Evolutionary conservation across 2,888 invertebrate genomes (phyloP).

Genomic region (Drosophila putrida): DNA sequence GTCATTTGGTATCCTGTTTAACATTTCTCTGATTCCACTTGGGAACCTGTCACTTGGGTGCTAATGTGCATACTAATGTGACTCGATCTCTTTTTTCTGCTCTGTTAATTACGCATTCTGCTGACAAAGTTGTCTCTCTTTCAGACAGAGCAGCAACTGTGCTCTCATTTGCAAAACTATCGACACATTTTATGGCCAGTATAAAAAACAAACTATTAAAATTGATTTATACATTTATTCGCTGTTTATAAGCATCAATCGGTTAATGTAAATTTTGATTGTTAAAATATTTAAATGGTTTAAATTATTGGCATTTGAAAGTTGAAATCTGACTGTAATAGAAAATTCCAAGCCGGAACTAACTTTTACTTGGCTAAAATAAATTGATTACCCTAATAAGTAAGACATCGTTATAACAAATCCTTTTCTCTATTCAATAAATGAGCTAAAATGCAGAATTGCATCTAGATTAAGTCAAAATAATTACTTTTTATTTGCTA

Average conservation of each 20-base stretch:
- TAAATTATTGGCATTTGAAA: background rate
- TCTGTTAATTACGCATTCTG: constrained; percentile 26
- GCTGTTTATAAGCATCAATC: background rate
- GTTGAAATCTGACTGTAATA: background rate
- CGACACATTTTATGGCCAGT: background rate
- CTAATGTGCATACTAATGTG: constrained; percentile 63
- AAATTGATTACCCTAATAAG: too few species aligned
- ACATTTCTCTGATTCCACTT: constrained; percentile 39
- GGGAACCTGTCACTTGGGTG: constrained; percentile 60
- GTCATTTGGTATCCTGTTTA: constrained; percentile 70
- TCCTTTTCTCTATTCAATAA: too few species aligned
- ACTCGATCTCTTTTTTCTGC: background rate
- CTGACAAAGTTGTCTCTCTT: background rate
- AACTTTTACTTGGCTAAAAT: background rate
- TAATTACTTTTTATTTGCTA: too few species aligned
- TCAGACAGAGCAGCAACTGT: background rate
- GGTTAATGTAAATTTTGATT: background rate
- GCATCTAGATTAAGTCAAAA: too few species aligned
- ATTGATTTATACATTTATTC: background rate
- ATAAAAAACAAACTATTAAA: background rate
- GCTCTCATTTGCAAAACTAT: constrained; percentile 5
- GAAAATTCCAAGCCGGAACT: background rate
- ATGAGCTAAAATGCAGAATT: too few species aligned
- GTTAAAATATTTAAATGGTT: background rate
- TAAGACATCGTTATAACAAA: too few species aligned